Evolutionary conservation across 1,140 invertebrate species (phyloP), one percentile per base, ranked within the genome.

Genomic region (Pseudomyrmex flavicornis): DNA sequence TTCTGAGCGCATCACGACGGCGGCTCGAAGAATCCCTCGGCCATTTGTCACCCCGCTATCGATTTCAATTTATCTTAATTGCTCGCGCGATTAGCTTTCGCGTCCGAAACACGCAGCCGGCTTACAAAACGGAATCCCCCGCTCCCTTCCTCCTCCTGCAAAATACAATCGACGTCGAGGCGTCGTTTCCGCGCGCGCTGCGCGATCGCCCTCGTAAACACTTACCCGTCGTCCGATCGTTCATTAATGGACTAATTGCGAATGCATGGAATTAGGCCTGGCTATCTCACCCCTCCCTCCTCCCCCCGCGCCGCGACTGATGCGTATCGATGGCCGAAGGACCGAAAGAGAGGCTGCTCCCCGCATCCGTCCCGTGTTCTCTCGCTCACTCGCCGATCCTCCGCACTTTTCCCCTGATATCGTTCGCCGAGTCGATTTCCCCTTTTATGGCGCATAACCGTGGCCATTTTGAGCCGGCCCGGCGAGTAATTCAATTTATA

Each of bases 401-500:
- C 69, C 22, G 35, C 35, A 7, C 35, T n/a, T 35, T 52, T 61
- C 22, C 15, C 80, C 8, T 70, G 58, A 50, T 66, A 20, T 61
- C 56, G 77, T 72, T 83, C 86, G 73, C 12, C 61, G 65, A 58
- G 70, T 85, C 76, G 56, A 77, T 85, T 85, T 88, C 80, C 79
- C 72, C 87, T 89, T 89, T 89, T 89, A 89, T 89, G 85, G 87
- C 84, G 68, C 84, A 89, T 89, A 89, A 89, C 88, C 83, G 82
- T 83, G 75, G 86, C 86, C 86, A 88, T 90, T 90, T 90, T 89
- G 86, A 89, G 82, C 76, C 59, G 82, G 61, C n/a, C 61, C 69
- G 52, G 58, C 69, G 70, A 86, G 87, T 89, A 89, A 89, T 89
- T 89, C 87, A 89, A 89, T 89, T 89, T 89, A 89, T 89, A 89